These are phyloP conservation scores for Cephalopholis sonnerati DNA, from an alignment of 2,113 vertebrate genomes.

Conservation along the genomic window DNA sequence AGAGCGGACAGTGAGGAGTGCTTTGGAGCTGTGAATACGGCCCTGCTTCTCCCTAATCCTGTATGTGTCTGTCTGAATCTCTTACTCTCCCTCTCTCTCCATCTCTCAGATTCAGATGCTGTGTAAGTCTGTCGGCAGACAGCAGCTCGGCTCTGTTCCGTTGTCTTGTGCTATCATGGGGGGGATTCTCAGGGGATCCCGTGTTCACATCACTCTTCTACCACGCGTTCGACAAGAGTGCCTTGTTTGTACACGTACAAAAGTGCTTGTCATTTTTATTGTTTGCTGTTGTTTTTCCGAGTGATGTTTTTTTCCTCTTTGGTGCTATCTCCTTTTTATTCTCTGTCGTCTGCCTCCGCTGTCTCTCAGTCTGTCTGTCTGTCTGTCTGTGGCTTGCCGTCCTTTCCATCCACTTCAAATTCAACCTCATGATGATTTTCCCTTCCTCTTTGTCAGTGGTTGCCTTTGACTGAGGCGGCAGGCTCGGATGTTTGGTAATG, in stretches of 20 bases:
- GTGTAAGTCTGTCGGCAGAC: constrained; percentile 55
- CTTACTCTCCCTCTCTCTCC: constrained; percentile 40
- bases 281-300: constrained; percentile 47
- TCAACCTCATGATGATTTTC: constrained; percentile 72
- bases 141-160: constrained; percentile 59
- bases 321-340: constrained; percentile 33
- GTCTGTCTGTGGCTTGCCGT: constrained; percentile 41
- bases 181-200: constrained; percentile 65
- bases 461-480: constrained; percentile 76
- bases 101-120: constrained; percentile 47
- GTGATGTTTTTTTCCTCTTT: constrained; percentile 48
- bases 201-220: constrained; percentile 71
- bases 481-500: constrained; percentile 85
- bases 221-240: constrained; percentile 58
- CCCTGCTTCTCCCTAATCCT: constrained; percentile 39
- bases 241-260: constrained; percentile 71
- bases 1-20: constrained; percentile 21
- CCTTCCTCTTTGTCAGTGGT: constrained; percentile 74
- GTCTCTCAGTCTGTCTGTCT: constrained; percentile 37
- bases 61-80: constrained; percentile 46
- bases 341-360: constrained; percentile 30
- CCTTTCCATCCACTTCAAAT: constrained; percentile 59
- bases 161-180: constrained; percentile 57
- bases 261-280: constrained; percentile 67
- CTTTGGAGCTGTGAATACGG: constrained; percentile 33